A percentile compares a stretch with the other conserved stretches of the same genome.
These are phyloP conservation scores for Acanthurus lineatus DNA, from an alignment of 2,797 vertebrate species.

Conservation along the genomic window DNA sequence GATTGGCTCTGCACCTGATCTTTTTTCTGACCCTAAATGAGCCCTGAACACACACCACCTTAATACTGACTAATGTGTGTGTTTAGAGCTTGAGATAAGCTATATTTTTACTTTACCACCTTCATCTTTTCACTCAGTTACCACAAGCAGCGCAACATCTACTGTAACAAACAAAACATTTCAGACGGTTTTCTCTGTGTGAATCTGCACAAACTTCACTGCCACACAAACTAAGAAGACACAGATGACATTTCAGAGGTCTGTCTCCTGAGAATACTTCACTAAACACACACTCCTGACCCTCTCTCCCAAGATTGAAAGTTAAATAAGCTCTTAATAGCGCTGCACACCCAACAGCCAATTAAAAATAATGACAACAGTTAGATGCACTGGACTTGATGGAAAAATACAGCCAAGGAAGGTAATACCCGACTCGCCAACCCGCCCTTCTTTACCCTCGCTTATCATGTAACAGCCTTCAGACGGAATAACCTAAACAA, in stretches of 20 bases:
- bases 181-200: not conserved
- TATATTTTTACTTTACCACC: not conserved
- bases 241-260: not conserved
- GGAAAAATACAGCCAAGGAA: slow-evolving; percentile 7
- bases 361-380: slow-evolving; percentile 45
- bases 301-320: slow-evolving; percentile 7
- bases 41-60: too few species aligned
- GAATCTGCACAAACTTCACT: not conserved
- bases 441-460: slow-evolving; percentile 14
- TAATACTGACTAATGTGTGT: too few species aligned
- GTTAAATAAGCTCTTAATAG: slow-evolving; percentile 41
- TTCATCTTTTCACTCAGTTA: not conserved
- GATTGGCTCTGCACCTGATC: too few species aligned
- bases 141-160: not conserved
- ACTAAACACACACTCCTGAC: slow-evolving; percentile 12
- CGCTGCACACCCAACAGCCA: slow-evolving; percentile 11
- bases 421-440: not conserved
- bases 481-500: slow-evolving; percentile 58
- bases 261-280: not conserved
- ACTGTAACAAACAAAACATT: not conserved
- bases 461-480: slow-evolving; percentile 44
- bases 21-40: too few species aligned
- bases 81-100: too few species aligned
- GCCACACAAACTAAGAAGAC: not conserved
- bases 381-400: slow-evolving; percentile 7